Evolutionary conservation across 2,888 invertebrate genomes (phyloP), one percentile per base, ranked within the genome.

Genomic region (Machimus rusticus): DNA sequence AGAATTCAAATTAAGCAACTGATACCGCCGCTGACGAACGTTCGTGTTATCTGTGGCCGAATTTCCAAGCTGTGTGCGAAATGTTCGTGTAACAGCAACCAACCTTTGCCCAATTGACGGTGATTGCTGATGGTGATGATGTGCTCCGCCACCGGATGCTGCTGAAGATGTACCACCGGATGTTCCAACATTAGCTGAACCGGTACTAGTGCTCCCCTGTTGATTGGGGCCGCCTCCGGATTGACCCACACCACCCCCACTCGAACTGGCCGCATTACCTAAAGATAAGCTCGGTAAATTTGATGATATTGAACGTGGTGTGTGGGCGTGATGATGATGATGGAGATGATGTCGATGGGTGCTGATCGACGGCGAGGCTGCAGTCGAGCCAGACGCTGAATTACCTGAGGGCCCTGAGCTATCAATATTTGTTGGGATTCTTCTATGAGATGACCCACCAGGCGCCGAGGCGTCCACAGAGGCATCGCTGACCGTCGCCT

Each of bases 1-100:
- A 9, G 94, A 93, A 91, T 94, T 94, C 88, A 95, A 91, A 87
- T 94, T 94, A 66, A 95, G 93, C 90, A 94, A 94, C 89, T 95
- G 95, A 91, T 94, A 95, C 84, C 95, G 93, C 78, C 96, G 93
- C 88, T 94, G 94, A 55, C 95, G 93, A 57, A 88, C 57, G 85
- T 94, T 93, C 55, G 87, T 92, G 88, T 95, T 66, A 14, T 77
- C 84, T 66, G 43, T 28, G 3, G 79, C n/a, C 16, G 79, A 57
- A 16, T 46, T 43, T 39, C 85, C 85, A 12, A 85, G 92, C 90
- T 95, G 95, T 23, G 94, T 94, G 89, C 96, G 94, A 86, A 86
- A 79, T 91, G 92, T 89, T 91, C 92, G 79, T 91, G 88, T 82
- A 91, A 91, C 19, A 91, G 89, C 34, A 91, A 89, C 6, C 91